phyloP scores from a whole-genome alignment of 2,797 vertebrate species.

The Perodicticus potto region DNA sequence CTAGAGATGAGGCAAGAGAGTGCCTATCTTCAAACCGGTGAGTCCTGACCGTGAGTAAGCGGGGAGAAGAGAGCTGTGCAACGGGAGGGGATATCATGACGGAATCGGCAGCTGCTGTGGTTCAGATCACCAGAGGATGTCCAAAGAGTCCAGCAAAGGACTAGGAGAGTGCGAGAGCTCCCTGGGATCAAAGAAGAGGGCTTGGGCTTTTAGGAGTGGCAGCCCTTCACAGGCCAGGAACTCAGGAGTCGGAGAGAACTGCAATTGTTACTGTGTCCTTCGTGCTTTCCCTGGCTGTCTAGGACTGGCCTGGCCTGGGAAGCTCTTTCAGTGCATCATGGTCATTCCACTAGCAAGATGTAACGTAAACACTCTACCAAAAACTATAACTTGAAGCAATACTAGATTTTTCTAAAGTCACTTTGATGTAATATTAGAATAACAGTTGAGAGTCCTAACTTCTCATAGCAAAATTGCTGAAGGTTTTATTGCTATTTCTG shows the following conservation, averaged over 20 bases:
- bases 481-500: not conserved
- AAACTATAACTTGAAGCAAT: not conserved
- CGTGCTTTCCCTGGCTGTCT: not conserved
- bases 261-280: not conserved
- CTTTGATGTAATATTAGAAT: not conserved
- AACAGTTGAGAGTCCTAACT: not conserved
- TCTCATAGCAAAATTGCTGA: not conserved
- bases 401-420: not conserved
- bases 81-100: not conserved
- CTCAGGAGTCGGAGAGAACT: not conserved
- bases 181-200: not conserved
- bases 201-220: not conserved
- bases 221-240: not conserved
- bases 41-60: not conserved
- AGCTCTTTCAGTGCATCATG: not conserved
- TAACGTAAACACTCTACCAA: not conserved
- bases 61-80: not conserved
- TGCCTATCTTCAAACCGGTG: not conserved
- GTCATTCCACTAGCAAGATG: not conserved
- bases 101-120: not conserved
- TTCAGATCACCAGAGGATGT: not conserved
- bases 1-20: not conserved
- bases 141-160: not conserved
- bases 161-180: not conserved
- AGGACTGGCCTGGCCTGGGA: not conserved